These are phyloP conservation scores for Polymixis lichenea DNA, from an alignment of 2,888 invertebrate genomes.

Conservation along the genomic window DNA sequence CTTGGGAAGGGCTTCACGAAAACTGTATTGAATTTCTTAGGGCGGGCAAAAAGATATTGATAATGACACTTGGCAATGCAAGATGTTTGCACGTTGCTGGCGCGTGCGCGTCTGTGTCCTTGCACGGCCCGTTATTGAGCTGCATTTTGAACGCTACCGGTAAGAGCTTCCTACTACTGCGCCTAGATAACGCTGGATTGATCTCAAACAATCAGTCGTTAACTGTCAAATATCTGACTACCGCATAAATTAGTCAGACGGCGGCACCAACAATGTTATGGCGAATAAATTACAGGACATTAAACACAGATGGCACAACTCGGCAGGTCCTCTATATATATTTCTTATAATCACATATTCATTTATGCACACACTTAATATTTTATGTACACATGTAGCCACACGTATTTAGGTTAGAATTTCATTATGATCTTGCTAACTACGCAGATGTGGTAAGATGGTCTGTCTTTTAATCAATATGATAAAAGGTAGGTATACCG, in stretches of 20 bases:
- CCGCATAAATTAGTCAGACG: conserved; percentile 34
- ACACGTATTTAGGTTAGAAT: conserved; percentile 32
- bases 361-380: conserved; percentile 25
- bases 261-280: conserved; percentile 29
- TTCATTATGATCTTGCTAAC: neutral
- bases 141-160: conserved; percentile 26
- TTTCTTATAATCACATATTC: conserved; percentile 41
- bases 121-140: conserved; percentile 14
- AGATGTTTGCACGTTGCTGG: conserved; percentile 2
- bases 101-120: conserved; percentile 37
- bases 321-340: conserved; percentile 3
- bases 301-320: conserved; percentile 37
- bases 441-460: neutral
- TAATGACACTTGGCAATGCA: conserved; percentile 16
- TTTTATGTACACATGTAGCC: conserved; percentile 23
- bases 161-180: conserved; percentile 1
- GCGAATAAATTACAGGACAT: conserved; percentile 38
- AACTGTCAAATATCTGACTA: conserved; percentile 46
- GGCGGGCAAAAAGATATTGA: conserved; percentile 8
- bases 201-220: conserved; percentile 52
- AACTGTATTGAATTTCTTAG: conserved; percentile 25
- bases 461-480: conserved; percentile 23
- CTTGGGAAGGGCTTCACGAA: conserved; percentile 28
- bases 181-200: conserved; percentile 7
- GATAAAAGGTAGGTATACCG: neutral